These are phyloP conservation scores for Temnothorax ravouxi DNA, from an alignment of 2,888 invertebrate genomes.

Conservation along the genomic window DNA sequence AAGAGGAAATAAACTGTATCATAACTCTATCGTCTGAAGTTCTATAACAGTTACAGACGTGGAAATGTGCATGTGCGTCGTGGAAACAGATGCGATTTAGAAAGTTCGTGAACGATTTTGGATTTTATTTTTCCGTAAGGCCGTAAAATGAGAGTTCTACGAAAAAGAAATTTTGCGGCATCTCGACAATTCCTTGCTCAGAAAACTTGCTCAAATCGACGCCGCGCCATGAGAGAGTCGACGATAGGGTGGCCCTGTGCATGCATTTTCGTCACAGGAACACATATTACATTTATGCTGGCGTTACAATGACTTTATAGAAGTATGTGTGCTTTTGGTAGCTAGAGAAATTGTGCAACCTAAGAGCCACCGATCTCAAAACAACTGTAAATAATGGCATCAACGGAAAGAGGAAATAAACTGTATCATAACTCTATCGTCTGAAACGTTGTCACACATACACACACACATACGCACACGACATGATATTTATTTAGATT, in stretches of 20 bases:
- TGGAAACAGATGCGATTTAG: not conserved
- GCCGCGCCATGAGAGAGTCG: slow-evolving; percentile 25
- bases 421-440: no score
- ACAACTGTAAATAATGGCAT: no score
- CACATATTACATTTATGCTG: slow-evolving; percentile 75
- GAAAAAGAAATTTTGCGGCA: slow-evolving; percentile 46
- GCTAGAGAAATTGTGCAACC: slow-evolving; percentile 31
- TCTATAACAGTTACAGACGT: not conserved
- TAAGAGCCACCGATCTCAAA: slow-evolving; percentile 22
- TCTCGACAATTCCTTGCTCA: slow-evolving; percentile 22
- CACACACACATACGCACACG: no score
- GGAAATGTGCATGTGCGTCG: not conserved
- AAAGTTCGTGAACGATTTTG: not conserved
- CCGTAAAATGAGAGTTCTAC: slow-evolving; percentile 53
- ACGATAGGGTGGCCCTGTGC: slow-evolving; percentile 45
- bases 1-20: no score
- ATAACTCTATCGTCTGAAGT: not conserved
- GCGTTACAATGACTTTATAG: slow-evolving; percentile 73
- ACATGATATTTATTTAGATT: slow-evolving; percentile 7
- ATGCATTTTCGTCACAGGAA: slow-evolving; percentile 68
- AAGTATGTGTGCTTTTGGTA: slow-evolving; percentile 63
- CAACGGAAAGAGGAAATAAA: no score
- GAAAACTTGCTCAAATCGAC: slow-evolving; percentile 67
- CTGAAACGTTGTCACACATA: not conserved
- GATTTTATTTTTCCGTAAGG: slow-evolving; percentile 18